Base-by-base conservation (phyloP, 2,113 vertebrate genomes). In the Nipponia nippon region DNA sequence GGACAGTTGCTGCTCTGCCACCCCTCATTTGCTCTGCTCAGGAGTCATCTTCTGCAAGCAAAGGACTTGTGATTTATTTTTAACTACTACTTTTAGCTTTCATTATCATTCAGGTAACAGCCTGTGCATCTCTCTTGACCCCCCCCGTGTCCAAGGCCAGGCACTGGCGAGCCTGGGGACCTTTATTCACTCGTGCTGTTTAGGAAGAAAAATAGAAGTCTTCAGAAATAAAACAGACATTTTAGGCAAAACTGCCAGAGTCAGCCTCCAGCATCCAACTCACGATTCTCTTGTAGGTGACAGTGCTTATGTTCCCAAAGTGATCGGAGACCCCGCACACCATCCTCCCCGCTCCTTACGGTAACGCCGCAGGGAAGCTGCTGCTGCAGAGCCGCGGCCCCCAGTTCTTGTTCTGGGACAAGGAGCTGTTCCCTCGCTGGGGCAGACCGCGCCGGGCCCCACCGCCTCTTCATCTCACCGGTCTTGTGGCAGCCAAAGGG, bases 251-350 rank as follows among this genome's bases (percentile, higher is more conserved):
- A 26, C 11, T 26, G 44, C 70, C 42, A 7, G 52, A 58, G 63
- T 16, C 42, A 16, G 55, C 3, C 47, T 36, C 19, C 72, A 79
- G 78, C 40, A 13, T 5, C 47, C 25, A 9, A 2, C 53, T 50
- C 46, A 2, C 0, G 0, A 3, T 19, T 6, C 65, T 65, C 10
- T 5, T 5, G 5, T 2, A 30, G 75, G 47, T 5, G 42, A 38
- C 2, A 9, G n/a, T 11, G 36, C 27, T 38, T 3, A 4, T 9
- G 47, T 9, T 44, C 61, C 69, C 55, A 7, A 16, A 5, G 67
- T 1, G 11, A 46, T 3, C 8, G 3, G 61, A 29, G 30, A 16
- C 25, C 38, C 30, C 2, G 0, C 46, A 6, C 32, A 0, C 36
- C 18, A 7, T 26, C 40, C 53, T 16, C 44, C 58, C 34, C 7